Evolutionary conservation across 2,113 vertebrate genomes (phyloP), one percentile per base, ranked within the genome.

Genomic region (Oreotragus oreotragus): DNA sequence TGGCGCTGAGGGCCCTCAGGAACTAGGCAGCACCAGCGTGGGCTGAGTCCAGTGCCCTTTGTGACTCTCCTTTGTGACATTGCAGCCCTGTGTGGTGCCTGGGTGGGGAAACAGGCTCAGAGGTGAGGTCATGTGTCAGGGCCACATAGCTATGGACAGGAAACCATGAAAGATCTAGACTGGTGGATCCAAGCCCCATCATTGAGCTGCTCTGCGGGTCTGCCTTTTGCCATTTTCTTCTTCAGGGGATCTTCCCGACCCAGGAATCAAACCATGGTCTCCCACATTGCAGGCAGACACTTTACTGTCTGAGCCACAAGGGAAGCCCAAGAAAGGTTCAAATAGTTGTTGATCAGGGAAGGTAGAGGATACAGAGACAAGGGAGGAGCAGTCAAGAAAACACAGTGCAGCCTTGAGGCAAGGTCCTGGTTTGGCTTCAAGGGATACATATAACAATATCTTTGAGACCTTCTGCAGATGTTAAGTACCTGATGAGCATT

Each of bases 21-120:
- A 57, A 51, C 83, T 23, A 9, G 27, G 91, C 19, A 7, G 21
- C 21, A 23, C 91, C 66, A 49, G n/a, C 0, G 0, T 33, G 15
- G 70, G 49, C 92, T 28, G 27, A 36, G 49, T 49, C 79, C 79
- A n/a, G 3, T 12, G n/a, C 83, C n/a, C 64, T 23, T 23, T 36
- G 25, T 12, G 7, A 28, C 3, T 6, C 19, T 43, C 25, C 66
- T 70, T 36, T 70, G 66, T 73, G 66, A 73, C 66, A 9, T 10
- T 16, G 7, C 23, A 64, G 62, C 49, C 83, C 77, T n/a, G 21
- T 30, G 53, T 21, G 47, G 7, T 51, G 10, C 25, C 81, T 25
- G 49, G 58, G n/a, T 55, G 33, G 57, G 76, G 83, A 94, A 62
- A 88, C n/a, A 96, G 84, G 30, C 80, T 53, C 17, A 45, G 62